Percentiles rank a stretch among this genome's conserved stretches.
Evolutionary conservation across 2,797 vertebrate species (phyloP).

Genomic region (Sebastes steindachneri): DNA sequence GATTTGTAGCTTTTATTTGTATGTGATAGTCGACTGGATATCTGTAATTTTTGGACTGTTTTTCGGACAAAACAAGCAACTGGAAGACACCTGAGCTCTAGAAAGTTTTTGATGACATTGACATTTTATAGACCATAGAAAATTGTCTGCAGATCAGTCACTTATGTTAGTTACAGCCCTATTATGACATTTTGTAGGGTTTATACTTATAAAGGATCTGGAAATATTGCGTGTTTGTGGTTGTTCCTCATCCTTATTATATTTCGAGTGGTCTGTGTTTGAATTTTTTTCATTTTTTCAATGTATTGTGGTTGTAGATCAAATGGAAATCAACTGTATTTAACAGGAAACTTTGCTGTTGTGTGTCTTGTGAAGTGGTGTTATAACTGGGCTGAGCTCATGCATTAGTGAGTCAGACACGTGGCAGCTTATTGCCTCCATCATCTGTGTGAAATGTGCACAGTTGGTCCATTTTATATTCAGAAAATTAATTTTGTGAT

Average conservation of each 20-base stretch:
- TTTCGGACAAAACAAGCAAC: background rate
- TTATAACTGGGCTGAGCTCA: background rate
- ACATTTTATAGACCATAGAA: background rate
- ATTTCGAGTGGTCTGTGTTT: background rate
- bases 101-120: background rate
- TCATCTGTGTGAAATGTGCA: slow-evolving; percentile 8
- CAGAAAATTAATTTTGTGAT: background rate
- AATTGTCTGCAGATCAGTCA: background rate
- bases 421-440: slow-evolving; percentile 4
- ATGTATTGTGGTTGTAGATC: background rate
- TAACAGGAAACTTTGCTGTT: background rate
- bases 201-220: background rate
- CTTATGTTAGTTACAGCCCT: background rate
- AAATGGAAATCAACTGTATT: background rate
- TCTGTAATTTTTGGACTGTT: background rate
- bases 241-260: background rate
- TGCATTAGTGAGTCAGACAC: slow-evolving; percentile 1
- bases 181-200: background rate
- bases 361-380: background rate
- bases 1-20: background rate
- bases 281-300: background rate
- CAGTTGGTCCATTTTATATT: slow-evolving; percentile 11
- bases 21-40: background rate
- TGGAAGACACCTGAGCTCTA: background rate
- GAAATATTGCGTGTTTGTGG: background rate